A percentile compares a stretch with the other conserved stretches of the same genome.
Evolutionary conservation across 1,140 invertebrate genomes (phyloP).

Genomic region (Drosophila rufa): DNA sequence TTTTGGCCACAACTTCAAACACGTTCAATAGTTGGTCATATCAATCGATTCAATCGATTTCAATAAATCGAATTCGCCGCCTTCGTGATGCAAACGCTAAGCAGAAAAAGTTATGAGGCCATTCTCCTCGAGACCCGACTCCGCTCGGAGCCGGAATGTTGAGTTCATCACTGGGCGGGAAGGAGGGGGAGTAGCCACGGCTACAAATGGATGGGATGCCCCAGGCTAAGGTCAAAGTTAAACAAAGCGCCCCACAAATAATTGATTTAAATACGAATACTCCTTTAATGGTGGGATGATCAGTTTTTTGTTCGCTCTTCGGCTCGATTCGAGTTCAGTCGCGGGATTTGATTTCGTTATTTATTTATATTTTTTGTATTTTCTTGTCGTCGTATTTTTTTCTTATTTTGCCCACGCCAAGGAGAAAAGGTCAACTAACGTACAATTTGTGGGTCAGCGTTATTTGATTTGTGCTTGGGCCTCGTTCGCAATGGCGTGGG

Average conservation of each 20-base stretch:
- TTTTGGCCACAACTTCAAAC: conserved; percentile 14
- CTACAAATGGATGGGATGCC: conserved; percentile 71
- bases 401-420: conserved; percentile 46
- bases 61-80: conserved; percentile 54
- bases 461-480: conserved; percentile 79
- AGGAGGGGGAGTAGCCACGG: conserved; percentile 20
- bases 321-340: conserved; percentile 15
- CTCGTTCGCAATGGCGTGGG: conserved; percentile 67
- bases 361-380: conserved; percentile 31
- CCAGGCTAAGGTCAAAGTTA: conserved; percentile 81
- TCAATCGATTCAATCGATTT: conserved; percentile 52
- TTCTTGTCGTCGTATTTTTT: conserved; percentile 9
- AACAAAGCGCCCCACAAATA: conserved; percentile 79
- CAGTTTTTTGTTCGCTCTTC: conserved; percentile 31
- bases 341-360: conserved; percentile 32
- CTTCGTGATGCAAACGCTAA: conserved; percentile 53
- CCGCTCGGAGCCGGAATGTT: conserved; percentile 61
- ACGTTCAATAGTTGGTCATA: conserved; percentile 15
- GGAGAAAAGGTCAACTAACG: conserved; percentile 78
- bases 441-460: conserved; percentile 84
- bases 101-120: conserved; percentile 57
- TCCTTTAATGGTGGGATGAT: conserved; percentile 64
- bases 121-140: conserved; percentile 47
- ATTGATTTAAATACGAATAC: conserved; percentile 82
- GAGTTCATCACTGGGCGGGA: conserved; percentile 56